phyloP scores from a whole-genome alignment of 2,888 invertebrate genomes.

The Lasioglossum villosulum region DNA sequence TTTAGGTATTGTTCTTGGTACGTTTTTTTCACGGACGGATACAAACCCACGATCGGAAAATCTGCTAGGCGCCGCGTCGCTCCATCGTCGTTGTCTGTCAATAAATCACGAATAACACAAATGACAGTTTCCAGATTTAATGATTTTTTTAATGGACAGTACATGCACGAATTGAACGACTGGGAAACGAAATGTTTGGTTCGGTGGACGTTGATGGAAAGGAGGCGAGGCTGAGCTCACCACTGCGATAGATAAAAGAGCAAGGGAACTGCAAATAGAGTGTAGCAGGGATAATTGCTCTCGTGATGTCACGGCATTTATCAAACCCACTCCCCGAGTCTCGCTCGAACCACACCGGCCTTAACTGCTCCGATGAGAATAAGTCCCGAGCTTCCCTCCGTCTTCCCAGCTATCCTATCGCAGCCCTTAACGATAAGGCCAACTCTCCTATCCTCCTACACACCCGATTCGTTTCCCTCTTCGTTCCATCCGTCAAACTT shows the following conservation, averaged over 20 bases:
- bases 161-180: not conserved
- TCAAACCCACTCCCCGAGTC: slow-evolving; percentile 69
- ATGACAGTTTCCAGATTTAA: not conserved
- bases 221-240: slow-evolving; percentile 28
- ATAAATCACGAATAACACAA: not conserved
- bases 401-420: slow-evolving; percentile 57
- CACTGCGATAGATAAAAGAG: slow-evolving; percentile 61
- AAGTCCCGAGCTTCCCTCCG: slow-evolving; percentile 45
- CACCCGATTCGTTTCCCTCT: slow-evolving; percentile 27
- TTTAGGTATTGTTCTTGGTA: not conserved
- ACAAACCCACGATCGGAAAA: not conserved
- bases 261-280: slow-evolving; percentile 70
- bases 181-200: slow-evolving; percentile 48
- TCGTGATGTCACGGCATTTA: slow-evolving; percentile 77
- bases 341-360: slow-evolving; percentile 32
- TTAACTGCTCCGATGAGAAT: slow-evolving; percentile 49
- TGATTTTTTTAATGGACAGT: not conserved
- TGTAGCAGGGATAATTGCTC: slow-evolving; percentile 75
- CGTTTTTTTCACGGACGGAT: not conserved
- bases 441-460: slow-evolving; percentile 44
- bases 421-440: slow-evolving; percentile 59
- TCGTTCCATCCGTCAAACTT: slow-evolving; percentile 17
- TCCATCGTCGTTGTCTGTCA: not conserved
- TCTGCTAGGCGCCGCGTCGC: not conserved
- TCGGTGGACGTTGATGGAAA: slow-evolving; percentile 49